A percentile compares a stretch with the other conserved stretches of the same genome.
Conservation (phyloP, 1,140 invertebrate species). For the Homalodisca vitripennis region DNA sequence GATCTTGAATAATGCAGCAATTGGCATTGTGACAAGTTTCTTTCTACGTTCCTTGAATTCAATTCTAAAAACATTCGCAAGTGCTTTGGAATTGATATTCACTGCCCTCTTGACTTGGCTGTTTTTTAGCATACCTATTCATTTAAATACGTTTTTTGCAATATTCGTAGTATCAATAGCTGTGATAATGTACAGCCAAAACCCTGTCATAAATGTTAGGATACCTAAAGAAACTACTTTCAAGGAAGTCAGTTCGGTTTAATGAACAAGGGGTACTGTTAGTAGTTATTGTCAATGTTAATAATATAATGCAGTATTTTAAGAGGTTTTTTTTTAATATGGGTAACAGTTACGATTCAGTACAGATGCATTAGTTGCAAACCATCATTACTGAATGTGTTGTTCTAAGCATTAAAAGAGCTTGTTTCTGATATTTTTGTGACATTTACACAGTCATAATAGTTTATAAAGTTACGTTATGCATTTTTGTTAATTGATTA, state of each 20-base stretch:
- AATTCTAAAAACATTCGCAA: constrained; percentile 95
- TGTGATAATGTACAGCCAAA: constrained; percentile 84
- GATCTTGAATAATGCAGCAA: constrained; percentile 85
- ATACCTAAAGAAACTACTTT: neutral
- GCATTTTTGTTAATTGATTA: too few species aligned
- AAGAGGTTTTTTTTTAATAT: too few species aligned
- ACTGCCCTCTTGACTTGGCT: constrained; percentile 88
- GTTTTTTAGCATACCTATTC: constrained; percentile 84
- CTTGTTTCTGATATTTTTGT: too few species aligned
- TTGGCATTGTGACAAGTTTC: constrained; percentile 92
- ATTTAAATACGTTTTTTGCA: constrained; percentile 76
- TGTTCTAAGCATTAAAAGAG: too few species aligned
- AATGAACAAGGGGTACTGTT: too few species aligned
- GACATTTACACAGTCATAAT: too few species aligned
- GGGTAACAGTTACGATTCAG: too few species aligned
- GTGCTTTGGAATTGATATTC: constrained; percentile 88
- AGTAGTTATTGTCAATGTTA: too few species aligned
- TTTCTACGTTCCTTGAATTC: constrained; percentile 93
- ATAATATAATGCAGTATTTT: too few species aligned
- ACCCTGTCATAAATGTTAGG: constrained; percentile 65
- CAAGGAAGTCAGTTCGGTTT: neutral
- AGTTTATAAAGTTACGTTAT: too few species aligned
- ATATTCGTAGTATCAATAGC: constrained; percentile 82
- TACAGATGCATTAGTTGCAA: too few species aligned
- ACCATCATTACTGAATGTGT: too few species aligned